phyloP scores from a whole-genome alignment of 2,113 vertebrate species.

The Meriones unguiculatus region DNA sequence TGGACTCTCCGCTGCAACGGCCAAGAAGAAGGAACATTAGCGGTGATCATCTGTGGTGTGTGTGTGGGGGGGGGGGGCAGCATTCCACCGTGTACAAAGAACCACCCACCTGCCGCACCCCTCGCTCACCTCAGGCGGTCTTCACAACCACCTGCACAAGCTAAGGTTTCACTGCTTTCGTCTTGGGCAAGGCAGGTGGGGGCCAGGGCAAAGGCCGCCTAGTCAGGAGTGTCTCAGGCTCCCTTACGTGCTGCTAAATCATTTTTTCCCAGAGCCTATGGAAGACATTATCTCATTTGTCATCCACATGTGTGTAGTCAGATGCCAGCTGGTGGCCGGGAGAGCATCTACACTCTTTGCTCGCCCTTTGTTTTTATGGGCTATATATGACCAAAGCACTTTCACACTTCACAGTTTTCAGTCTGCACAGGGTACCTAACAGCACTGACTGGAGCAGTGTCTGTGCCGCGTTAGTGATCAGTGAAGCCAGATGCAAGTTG shows the following conservation, averaged over 20 bases:
- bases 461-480: neutral
- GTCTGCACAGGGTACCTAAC: neutral
- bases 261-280: constrained; percentile 1
- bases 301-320: constrained; percentile 31
- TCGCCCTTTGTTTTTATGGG: neutral
- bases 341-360: neutral
- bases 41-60: too few relatives aligned
- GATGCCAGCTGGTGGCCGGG: neutral
- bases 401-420: neutral
- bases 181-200: neutral
- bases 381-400: neutral
- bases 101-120: neutral
- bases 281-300: constrained; percentile 48
- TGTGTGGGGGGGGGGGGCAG: too few relatives aligned
- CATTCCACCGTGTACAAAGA: neutral
- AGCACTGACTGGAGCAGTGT: neutral
- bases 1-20: constrained; percentile 94
- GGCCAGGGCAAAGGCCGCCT: neutral
- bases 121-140: neutral
- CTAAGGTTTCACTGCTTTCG: neutral
- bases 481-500: neutral
- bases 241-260: neutral
- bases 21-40: neutral
- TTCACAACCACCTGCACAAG: neutral
- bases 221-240: neutral